Evolutionary conservation across 2,797 vertebrate species (phyloP).

Genomic region (Tenualosa ilisha): DNA sequence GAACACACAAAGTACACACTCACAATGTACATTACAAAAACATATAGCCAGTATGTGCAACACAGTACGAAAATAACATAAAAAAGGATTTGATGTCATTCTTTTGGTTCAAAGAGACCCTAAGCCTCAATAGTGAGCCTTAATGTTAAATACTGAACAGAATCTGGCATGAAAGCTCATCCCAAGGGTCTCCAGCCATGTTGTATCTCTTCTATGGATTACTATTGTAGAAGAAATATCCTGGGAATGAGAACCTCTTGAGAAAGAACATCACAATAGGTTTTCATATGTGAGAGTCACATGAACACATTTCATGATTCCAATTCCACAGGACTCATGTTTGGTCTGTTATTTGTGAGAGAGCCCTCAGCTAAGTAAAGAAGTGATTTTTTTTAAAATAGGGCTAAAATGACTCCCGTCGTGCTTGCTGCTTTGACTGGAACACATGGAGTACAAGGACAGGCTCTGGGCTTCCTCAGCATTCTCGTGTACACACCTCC

Average conservation of each 20-base stretch:
- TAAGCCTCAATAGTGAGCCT: not conserved
- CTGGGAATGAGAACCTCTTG: too few species aligned
- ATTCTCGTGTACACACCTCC: not conserved
- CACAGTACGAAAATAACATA: not conserved
- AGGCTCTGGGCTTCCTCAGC: not conserved
- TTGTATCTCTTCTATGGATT: not conserved
- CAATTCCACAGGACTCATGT: too few species aligned
- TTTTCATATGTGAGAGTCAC: too few species aligned
- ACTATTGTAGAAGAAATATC: not conserved
- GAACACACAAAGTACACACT: too few species aligned
- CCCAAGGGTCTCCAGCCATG: not conserved
- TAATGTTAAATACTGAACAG: not conserved
- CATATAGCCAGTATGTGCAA: not conserved
- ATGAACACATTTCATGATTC: too few species aligned
- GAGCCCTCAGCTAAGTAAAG: not conserved
- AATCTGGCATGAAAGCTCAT: not conserved
- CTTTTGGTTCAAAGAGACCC: not conserved
- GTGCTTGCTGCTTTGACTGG: not conserved
- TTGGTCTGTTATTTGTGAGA: not conserved
- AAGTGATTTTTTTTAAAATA: not conserved
- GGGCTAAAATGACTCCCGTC: too few species aligned
- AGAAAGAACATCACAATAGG: too few species aligned
- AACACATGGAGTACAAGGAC: not conserved
- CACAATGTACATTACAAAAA: too few species aligned
- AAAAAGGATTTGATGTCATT: not conserved